Evolutionary conservation across 2,113 vertebrate genomes (phyloP).

Genomic region (Verasper variegatus): DNA sequence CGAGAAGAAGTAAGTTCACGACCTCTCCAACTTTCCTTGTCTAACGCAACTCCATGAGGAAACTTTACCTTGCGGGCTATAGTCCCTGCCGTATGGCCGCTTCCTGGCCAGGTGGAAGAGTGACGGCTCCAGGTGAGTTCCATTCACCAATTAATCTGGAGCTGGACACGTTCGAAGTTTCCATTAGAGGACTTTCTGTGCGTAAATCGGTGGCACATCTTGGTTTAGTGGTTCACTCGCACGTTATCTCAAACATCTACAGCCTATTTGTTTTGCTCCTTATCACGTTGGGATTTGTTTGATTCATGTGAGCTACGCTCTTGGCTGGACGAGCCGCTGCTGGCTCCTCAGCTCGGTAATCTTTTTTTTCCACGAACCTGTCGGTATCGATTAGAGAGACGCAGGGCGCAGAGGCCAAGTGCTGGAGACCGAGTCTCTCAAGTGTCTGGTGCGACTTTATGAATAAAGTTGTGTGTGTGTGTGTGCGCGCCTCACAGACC

Average conservation of each 20-base stretch:
- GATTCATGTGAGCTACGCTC: conserved; percentile 1
- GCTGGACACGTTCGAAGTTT: neutral
- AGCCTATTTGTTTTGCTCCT: neutral
- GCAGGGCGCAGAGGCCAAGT: conserved; percentile 2
- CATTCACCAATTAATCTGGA: neutral
- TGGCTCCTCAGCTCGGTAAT: conserved; percentile 59
- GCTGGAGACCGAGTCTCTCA: neutral
- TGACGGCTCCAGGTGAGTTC: neutral
- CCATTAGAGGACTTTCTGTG: neutral
- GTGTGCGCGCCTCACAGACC: neutral
- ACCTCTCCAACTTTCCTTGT: neutral
- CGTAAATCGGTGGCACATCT: conserved; percentile 29
- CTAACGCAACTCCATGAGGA: neutral
- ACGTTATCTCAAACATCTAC: neutral
- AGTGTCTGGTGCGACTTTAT: neutral
- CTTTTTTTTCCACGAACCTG: conserved; percentile 71
- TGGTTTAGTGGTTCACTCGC: neutral
- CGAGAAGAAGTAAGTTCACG: conserved; percentile 81
- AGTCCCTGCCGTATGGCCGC: neutral
- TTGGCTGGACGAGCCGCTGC: conserved; percentile 14
- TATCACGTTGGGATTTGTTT: neutral
- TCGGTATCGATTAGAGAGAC: conserved; percentile 68
- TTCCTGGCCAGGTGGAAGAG: conserved; percentile 6
- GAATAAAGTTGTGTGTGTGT: neutral
- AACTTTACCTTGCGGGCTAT: neutral